Conservation (phyloP, 2,888 invertebrate genomes). For the Anarsia innoxiella region DNA sequence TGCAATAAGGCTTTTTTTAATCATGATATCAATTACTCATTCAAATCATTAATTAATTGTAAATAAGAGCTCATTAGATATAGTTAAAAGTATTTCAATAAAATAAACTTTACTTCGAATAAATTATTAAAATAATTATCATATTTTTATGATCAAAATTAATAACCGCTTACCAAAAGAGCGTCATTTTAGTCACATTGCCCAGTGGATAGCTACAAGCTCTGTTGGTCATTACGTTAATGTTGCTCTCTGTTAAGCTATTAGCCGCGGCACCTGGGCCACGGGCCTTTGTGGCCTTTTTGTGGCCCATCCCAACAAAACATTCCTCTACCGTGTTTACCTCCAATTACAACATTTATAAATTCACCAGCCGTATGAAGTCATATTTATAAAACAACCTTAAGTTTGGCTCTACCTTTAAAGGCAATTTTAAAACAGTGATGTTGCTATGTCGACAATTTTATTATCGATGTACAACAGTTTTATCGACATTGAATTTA, state of each 20-base stretch:
- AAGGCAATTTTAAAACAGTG: constrained; percentile 14
- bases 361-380: constrained; percentile 50
- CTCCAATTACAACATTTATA: constrained; percentile 58
- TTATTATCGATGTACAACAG: too few species aligned
- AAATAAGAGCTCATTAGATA: too few species aligned
- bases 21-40: too few species aligned
- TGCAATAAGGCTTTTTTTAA: too few species aligned
- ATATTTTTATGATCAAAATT: too few species aligned
- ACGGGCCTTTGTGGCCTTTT: constrained; percentile 30
- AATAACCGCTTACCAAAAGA: too few species aligned
- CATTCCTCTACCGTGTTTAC: constrained; percentile 44
- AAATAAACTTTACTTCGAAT: too few species aligned
- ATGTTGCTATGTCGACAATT: constrained; percentile 9
- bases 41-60: too few species aligned
- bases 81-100: too few species aligned
- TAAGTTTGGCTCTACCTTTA: constrained; percentile 23
- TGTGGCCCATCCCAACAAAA: constrained; percentile 32
- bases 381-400: constrained; percentile 46
- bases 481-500: too few species aligned
- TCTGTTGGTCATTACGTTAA: constrained; percentile 50
- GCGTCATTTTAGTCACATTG: too few species aligned
- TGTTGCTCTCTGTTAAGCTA: constrained; percentile 54
- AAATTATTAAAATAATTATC: too few species aligned
- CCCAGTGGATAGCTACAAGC: constrained; percentile 27
- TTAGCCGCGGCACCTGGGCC: constrained; percentile 54